These are phyloP conservation scores for Spinus olivaceus DNA, from an alignment of 2,797 vertebrate species.

Conservation along the genomic window DNA sequence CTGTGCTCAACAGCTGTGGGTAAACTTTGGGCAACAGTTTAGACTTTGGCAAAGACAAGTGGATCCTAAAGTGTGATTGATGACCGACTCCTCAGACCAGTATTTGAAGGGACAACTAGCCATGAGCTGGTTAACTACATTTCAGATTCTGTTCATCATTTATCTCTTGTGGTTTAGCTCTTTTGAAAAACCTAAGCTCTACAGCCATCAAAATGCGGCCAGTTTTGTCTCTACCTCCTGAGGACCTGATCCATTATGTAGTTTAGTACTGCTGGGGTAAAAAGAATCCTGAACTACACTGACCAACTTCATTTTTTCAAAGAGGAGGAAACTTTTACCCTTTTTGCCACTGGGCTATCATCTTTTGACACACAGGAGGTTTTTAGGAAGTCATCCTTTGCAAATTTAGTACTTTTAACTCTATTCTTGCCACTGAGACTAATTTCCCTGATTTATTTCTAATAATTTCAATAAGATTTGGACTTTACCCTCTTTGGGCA, in stretches of 20 bases:
- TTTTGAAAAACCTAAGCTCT: neutral
- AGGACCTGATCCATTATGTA: neutral
- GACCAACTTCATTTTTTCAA: neutral
- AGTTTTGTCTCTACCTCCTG: neutral
- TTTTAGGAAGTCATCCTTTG: neutral
- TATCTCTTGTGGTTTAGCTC: neutral
- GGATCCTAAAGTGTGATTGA: neutral
- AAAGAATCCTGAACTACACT: neutral
- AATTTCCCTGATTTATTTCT: neutral
- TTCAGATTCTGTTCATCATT: neutral
- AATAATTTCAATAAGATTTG: neutral
- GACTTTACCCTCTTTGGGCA: slow-evolving; percentile 13
- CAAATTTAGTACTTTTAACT: neutral
- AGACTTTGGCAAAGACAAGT: neutral
- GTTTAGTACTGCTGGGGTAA: neutral
- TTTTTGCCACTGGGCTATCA: neutral
- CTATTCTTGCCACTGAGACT: neutral
- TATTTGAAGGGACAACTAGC: neutral
- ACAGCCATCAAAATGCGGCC: neutral
- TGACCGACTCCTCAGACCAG: neutral
- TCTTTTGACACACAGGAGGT: neutral
- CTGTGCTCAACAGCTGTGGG: neutral
- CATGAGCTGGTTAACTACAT: neutral
- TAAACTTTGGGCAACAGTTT: neutral
- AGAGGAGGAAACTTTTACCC: neutral